Percentiles rank a stretch among this genome's conserved stretches.
Conservation (phyloP, 2,888 invertebrate species). For the Homarus gammarus region DNA sequence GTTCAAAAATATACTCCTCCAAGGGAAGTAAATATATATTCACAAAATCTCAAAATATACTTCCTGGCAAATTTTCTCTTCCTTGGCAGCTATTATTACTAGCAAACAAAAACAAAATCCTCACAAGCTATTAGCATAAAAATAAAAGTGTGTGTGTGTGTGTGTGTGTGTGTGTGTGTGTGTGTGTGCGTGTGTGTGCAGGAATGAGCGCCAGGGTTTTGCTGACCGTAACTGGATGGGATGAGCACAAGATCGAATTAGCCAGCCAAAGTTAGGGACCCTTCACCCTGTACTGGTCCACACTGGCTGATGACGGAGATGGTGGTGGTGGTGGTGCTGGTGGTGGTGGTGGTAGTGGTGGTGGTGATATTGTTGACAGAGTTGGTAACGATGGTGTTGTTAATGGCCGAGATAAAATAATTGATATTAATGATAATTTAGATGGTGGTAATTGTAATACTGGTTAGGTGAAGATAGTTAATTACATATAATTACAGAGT, state of each 20-base stretch:
- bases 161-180: constrained; percentile 18
- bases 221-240: constrained; percentile 38
- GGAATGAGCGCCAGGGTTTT: constrained; percentile 24
- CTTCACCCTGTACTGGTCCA: constrained; percentile 16
- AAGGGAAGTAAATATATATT: no score
- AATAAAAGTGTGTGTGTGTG: constrained; percentile 13
- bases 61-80: no score
- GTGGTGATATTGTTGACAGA: background rate
- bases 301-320: constrained; percentile 2
- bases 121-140: no score
- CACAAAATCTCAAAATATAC: no score
- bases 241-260: constrained; percentile 53
- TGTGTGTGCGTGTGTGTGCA: background rate
- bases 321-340: background rate
- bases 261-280: constrained; percentile 40
- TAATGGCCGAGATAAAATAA: background rate
- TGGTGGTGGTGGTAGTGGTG: background rate
- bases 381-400: background rate
- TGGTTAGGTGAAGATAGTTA: background rate
- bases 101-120: no score
- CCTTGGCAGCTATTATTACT: no score
- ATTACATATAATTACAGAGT: no score
- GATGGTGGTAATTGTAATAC: background rate
- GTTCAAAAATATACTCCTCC: no score
- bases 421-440: background rate